Evolutionary conservation across 2,797 vertebrate genomes (phyloP), one percentile per base, ranked within the genome.

Genomic region (Sebastes variabilis): DNA sequence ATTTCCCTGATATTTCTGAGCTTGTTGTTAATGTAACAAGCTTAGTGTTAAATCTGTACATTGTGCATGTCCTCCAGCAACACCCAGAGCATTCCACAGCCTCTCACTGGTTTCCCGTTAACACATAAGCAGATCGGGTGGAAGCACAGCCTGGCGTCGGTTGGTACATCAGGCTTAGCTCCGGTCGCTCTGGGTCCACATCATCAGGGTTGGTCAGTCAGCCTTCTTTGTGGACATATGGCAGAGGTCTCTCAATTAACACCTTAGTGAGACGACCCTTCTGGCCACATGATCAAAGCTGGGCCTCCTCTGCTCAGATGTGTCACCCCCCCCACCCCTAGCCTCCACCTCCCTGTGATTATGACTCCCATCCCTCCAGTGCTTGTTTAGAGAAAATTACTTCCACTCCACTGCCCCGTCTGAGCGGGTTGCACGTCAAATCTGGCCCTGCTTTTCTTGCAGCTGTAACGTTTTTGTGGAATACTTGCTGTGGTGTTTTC

Each of bases 331-430:
- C 9, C 18, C 5, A 11, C 14, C 38, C 4, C 29, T 58, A 60
- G 29, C 73, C 79, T 55, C 73, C 79, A 30, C 79, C 76, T 82
- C 77, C 65, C 84, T 87, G 88, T 70, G 81, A 89, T 91, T 83
- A 83, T 36, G 61, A 84, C 87, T 80, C 83, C 72, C 85, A 32
- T 75, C 79, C 75, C 72, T 79, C 55, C 60, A 1, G 67, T 91
- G 93, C 95, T 94, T 94, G 91, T 91, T 90, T 85, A 81, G 90
- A 82, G 89, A 56, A 92, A 92, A 93, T 87, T 80, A 94, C 92
- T 94, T 95, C 93, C 92, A 88, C 90, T 86, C 89, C 85, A 42
- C 85, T 83, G 87, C 85, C 71, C 84, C 12, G 84, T 89, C 90
- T 59, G 86, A 93, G 79, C 68, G 78, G 77, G 78, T 89, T 87